Evolutionary conservation across 2,888 invertebrate species (phyloP), one percentile per base, ranked within the genome.

Genomic region (Apeira syringaria): DNA sequence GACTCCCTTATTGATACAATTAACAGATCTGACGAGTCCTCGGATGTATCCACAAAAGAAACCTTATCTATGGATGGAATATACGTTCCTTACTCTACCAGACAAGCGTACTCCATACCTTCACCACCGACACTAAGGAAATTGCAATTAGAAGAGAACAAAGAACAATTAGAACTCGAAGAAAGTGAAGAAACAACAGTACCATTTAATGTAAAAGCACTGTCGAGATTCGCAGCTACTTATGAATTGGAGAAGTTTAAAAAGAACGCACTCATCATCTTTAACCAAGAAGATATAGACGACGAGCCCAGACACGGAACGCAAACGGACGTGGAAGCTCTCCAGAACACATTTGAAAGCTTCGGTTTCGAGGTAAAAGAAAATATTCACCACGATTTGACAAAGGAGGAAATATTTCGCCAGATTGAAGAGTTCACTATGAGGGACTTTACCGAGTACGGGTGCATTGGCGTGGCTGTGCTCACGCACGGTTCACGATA

Each of bases 181-280:
- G 22, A 31, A 30, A 3, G 3, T 1, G 11, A 7, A 7, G 15
- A 32, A 17, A n/a, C 12, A n/a, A 7, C n/a, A 22, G 8, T 8
- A 18, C 11, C 20, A 2, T 28, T 36, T 7, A 34, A 45, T 15
- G 34, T 26, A 27, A 30, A 31, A 0, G 78, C 83, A 0, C 49
- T 85, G 28, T 30, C 62, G 1, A 77, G 69, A 50, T 31, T 66
- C 7, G 75, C 77, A 0, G 20, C 47, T 0, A 83, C 85, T 0
- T 85, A 86, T 34, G 69, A 78, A 61, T 49, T 86, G 29, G 83
- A 86, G 49, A 75, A 46, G 1, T 85, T 80, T 59, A 61, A 74
- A n/a, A 79, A 80, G 48, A 75, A 84, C 32, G 66, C 59, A n/a
- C 35, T 86, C 12, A 47, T 84, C 5, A 80, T 86, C 36, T 79